phyloP scores from a whole-genome alignment of 2,113 vertebrate genomes.

The Trochalopteron elliotii region DNA sequence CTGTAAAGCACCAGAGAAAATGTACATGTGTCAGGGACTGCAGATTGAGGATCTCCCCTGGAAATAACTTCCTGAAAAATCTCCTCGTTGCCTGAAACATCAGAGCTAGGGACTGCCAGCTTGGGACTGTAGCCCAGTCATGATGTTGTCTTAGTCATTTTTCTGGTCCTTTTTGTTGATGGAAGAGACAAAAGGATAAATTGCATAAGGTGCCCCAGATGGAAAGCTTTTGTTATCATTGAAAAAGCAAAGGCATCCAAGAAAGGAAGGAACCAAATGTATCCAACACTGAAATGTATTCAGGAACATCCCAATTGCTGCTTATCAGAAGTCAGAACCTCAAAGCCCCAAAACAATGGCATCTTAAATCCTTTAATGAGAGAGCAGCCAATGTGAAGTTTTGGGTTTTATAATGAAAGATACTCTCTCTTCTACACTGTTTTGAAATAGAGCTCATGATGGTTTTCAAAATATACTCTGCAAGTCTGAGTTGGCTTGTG shows the following conservation, averaged over 20 bases:
- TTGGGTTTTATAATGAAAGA: neutral
- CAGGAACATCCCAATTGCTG: neutral
- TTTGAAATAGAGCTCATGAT: neutral
- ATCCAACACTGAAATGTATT: neutral
- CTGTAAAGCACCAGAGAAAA: neutral
- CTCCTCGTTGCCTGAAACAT: neutral
- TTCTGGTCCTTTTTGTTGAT: conserved; percentile 18
- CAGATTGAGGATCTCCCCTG: neutral
- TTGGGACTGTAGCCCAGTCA: conserved; percentile 32
- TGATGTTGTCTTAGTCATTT: neutral
- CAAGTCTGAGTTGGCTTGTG: neutral
- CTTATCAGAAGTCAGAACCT: neutral
- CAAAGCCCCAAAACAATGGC: neutral
- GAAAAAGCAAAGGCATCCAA: conserved; percentile 18
- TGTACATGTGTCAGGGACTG: neutral
- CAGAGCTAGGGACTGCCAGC: neutral
- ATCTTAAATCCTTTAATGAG: neutral
- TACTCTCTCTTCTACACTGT: neutral
- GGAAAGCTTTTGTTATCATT: conserved; percentile 26
- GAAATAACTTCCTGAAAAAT: conserved; percentile 35
- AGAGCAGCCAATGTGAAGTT: neutral
- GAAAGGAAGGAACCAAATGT: conserved; percentile 6
- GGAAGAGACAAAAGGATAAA: conserved; percentile 2
- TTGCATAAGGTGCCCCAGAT: conserved; percentile 14
- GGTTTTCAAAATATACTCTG: neutral